Evolutionary conservation across 2,113 vertebrate genomes (phyloP).

Genomic region (Barnardius zonarius): DNA sequence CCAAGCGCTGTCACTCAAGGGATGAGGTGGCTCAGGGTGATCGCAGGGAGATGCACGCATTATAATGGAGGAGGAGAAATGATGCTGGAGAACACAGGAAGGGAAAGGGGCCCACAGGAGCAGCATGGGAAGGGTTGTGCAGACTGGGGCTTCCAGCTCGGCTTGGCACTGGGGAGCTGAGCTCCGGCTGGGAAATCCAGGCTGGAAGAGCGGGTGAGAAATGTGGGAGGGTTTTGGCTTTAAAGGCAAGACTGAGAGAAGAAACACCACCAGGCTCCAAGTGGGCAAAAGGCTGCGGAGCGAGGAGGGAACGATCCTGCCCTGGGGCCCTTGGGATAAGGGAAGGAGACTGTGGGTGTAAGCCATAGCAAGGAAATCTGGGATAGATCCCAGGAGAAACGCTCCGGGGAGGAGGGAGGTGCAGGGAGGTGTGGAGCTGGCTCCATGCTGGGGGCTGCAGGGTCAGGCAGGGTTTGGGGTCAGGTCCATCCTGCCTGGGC

Average conservation of each 20-base stretch:
- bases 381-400: not conserved
- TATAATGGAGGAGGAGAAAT: not conserved
- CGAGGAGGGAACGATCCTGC: not conserved
- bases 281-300: not conserved
- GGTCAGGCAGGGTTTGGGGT: not conserved
- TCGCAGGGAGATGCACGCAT: not conserved
- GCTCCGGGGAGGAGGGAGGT: fast-evolving
- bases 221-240: not conserved
- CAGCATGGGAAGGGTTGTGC: not conserved
- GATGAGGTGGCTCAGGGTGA: not conserved
- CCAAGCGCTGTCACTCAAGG: fast-evolving
- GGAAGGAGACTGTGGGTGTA: not conserved
- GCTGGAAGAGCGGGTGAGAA: not conserved
- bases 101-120: not conserved
- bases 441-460: not conserved
- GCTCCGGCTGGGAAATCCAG: not conserved
- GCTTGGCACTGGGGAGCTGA: not conserved
- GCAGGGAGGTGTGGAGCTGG: not conserved
- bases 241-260: not conserved
- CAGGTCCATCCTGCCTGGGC: fast-evolving
- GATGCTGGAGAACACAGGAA: not conserved
- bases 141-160: not conserved
- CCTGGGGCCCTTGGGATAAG: fast-evolving
- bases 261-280: not conserved
- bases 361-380: not conserved